Conservation (phyloP, 2,113 vertebrate species). For the Gracilinanus agilis region DNA sequence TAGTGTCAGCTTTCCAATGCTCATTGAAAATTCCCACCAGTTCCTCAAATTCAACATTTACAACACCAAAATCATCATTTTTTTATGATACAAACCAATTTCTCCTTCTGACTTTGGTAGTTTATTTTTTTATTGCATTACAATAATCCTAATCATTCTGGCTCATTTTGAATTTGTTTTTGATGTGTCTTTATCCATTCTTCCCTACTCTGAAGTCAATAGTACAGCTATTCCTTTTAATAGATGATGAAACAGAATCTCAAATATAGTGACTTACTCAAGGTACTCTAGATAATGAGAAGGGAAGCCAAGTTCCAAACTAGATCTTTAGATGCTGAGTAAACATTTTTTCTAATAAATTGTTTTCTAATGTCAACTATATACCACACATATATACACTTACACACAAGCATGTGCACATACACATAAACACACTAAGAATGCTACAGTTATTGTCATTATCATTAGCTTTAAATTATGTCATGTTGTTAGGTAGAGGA, state of each 20-base stretch:
- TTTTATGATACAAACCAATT: neutral
- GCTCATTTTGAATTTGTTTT: neutral
- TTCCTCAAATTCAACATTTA: neutral
- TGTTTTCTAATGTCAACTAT: neutral
- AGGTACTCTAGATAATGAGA: neutral
- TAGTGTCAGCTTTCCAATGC: neutral
- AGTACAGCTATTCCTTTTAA: neutral
- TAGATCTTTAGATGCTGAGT: neutral
- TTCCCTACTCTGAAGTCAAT: neutral
- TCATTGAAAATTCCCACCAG: neutral
- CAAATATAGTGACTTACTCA: neutral
- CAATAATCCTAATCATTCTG: neutral
- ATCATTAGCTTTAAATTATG: conserved; percentile 42
- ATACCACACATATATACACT: rapidly evolving
- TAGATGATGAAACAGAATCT: neutral
- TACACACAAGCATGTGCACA: no score
- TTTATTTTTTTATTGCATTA: neutral
- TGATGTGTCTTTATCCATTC: neutral
- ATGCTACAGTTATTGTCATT: neutral
- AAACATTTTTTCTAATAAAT: neutral
- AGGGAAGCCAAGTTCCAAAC: neutral
- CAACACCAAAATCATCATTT: neutral
- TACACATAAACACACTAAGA: neutral
- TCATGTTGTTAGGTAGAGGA: conserved; percentile 19
- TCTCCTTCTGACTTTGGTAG: neutral